Conservation (phyloP, 2,113 vertebrate species). For the Glaucomys volans region DNA sequence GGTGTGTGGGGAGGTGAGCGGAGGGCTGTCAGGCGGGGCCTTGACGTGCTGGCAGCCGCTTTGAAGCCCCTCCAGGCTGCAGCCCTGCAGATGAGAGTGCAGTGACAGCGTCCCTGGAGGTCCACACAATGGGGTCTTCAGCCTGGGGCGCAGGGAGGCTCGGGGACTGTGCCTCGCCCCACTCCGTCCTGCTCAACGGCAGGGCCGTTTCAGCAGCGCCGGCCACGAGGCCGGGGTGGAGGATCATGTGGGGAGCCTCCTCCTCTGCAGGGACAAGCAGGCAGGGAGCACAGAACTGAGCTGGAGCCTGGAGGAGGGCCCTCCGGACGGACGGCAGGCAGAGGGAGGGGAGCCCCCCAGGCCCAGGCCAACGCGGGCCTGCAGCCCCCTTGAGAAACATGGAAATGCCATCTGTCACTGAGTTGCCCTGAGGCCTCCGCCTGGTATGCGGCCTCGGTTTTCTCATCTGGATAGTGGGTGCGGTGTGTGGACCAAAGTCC, state of each 20-base stretch:
- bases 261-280: not conserved
- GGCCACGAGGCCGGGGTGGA: rapidly evolving
- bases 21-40: not conserved
- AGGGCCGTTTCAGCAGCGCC: not conserved
- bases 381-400: not conserved
- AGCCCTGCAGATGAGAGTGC: not conserved
- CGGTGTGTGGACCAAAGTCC: rapidly evolving
- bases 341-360: too few relatives aligned
- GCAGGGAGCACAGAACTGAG: too few relatives aligned
- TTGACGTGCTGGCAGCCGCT: constrained; percentile 12
- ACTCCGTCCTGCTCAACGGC: not conserved
- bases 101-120: rapidly evolving
- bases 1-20: constrained; percentile 55
- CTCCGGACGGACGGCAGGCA: too few relatives aligned
- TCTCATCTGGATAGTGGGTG: not conserved
- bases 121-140: rapidly evolving
- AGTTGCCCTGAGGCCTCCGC: not conserved
- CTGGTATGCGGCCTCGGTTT: not conserved
- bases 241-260: not conserved
- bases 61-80: not conserved
- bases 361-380: rapidly evolving
- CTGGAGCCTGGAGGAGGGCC: not conserved
- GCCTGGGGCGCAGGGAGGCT: not conserved
- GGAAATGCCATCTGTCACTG: rapidly evolving
- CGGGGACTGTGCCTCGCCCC: too few relatives aligned